Evolutionary conservation across 2,113 vertebrate species (phyloP).

Genomic region (Bagarius yarrelli): DNA sequence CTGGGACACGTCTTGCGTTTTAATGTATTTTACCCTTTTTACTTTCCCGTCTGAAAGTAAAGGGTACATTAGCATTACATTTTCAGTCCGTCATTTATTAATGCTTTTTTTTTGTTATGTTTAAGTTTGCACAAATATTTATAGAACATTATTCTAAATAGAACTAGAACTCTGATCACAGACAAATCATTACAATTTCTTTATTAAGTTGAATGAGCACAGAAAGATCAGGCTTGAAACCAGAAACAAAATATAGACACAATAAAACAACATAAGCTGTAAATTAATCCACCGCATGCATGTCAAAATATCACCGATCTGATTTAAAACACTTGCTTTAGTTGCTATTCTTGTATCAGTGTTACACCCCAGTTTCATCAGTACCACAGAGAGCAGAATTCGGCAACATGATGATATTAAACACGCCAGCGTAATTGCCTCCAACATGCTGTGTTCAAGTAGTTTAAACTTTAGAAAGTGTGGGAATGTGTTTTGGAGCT

Average conservation of each 20-base stretch:
- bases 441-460: neutral
- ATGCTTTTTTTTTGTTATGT: slow-evolving; percentile 25
- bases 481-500: neutral
- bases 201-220: too few relatives aligned
- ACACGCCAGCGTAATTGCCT: neutral
- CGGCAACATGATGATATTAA: slow-evolving; percentile 11
- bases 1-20: slow-evolving; percentile 3
- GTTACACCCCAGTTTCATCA: slow-evolving; percentile 10
- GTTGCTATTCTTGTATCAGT: neutral
- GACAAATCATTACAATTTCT: too few relatives aligned
- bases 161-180: too few relatives aligned
- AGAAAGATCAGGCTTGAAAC: neutral
- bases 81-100: slow-evolving; percentile 30
- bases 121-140: neutral
- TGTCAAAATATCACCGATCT: neutral
- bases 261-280: neutral
- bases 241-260: neutral
- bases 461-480: slow-evolving; percentile 23
- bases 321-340: neutral
- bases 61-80: slow-evolving; percentile 29
- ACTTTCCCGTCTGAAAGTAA: slow-evolving; percentile 6
- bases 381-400: neutral
- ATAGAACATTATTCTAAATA: neutral
- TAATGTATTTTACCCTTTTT: slow-evolving; percentile 12
- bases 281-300: neutral